phyloP scores from a whole-genome alignment of 2,113 vertebrate species.

The Lamprologus sp. region DNA sequence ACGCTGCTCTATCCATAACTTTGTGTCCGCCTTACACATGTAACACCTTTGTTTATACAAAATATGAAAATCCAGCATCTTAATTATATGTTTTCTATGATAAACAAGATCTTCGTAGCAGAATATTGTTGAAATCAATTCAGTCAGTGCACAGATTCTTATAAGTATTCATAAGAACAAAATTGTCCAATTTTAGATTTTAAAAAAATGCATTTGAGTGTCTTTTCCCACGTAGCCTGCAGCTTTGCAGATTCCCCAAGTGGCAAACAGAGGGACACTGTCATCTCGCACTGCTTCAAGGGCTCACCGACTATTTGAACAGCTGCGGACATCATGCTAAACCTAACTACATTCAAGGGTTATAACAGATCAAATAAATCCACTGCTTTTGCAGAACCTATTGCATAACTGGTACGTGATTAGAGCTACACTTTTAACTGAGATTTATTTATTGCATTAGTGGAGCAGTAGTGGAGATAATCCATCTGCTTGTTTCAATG shows the following conservation, averaged over 20 bases:
- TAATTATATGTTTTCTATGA: neutral
- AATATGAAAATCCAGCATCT: neutral
- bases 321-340: slow-evolving; percentile 47
- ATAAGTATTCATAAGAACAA: neutral
- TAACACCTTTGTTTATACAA: neutral
- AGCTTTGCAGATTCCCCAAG: slow-evolving; percentile 3
- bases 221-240: neutral
- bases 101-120: neutral
- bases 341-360: slow-evolving; percentile 4
- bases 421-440: neutral
- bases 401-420: slow-evolving; percentile 53
- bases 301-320: slow-evolving; percentile 50
- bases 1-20: neutral
- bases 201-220: neutral
- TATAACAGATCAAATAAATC: slow-evolving; percentile 45
- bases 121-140: neutral
- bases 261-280: slow-evolving; percentile 20
- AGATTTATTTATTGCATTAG: neutral
- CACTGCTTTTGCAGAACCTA: slow-evolving; percentile 1
- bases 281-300: slow-evolving; percentile 7
- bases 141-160: neutral
- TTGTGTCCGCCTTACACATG: neutral
- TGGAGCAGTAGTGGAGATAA: slow-evolving; percentile 4
- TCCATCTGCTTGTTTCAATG: slow-evolving; percentile 14
- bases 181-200: fast-evolving